Base-by-base conservation (phyloP, 2,113 vertebrate genomes). In the Apteryx mantelli region DNA sequence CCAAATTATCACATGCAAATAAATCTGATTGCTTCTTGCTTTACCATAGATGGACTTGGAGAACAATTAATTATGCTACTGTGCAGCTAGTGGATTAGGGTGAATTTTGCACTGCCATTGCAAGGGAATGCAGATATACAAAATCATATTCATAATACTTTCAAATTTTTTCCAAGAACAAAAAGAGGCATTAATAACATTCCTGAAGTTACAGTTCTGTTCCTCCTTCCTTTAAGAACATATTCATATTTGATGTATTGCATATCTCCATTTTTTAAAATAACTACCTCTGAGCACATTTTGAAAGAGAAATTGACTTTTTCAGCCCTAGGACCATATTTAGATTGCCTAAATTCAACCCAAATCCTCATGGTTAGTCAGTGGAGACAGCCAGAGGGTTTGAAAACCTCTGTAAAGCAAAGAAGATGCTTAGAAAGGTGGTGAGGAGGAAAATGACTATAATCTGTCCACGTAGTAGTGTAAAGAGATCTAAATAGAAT, bases 71-170 rank as follows among this genome's bases (percentile, higher is more conserved):
- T 71, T 71, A 76, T 93, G 71, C 52, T 28, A 71, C 71, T 82
- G n/a, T 24, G 28, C 48, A 48, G 26, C 76, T 80, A 89, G 65
- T 80, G 30, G 9, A 83, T 92, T 91, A 80, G 82, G 77, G 86
- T 26, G 73, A 71, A 91, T 88, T 87, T 94, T 64, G 77, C 25
- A 75, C 12, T 63, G 60, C 86, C 46, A 24, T 53, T 88, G 78
- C 34, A 34, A 76, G 46, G 20, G 12, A 80, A 81, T 55, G 80
- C 53, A 46, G n/a, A 77, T 34, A 60, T 48, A 42, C 40, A 89
- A 38, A 84, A 78, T 86, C 81, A 68, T 85, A 84, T 81, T 88
- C 83, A 68, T 85, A 66, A 80, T 83, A 75, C 91, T 69, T 75
- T 70, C 52, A 86, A 34, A 28, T 58, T 74, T 55, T 48, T 53